phyloP scores from a whole-genome alignment of 2,797 vertebrate genomes.

The Eidolon dupreanum region DNA sequence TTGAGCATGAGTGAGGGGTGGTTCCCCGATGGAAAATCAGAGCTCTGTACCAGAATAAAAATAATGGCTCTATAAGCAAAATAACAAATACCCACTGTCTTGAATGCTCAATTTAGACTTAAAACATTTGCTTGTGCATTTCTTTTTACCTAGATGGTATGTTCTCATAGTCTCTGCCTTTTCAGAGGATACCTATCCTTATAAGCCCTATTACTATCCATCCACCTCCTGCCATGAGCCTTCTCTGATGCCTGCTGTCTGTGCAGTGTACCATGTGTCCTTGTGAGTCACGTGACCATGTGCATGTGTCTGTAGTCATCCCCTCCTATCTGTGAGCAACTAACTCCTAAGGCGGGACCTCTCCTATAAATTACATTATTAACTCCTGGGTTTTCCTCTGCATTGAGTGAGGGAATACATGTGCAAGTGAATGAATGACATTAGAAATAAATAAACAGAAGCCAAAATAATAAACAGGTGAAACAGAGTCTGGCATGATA shows the following conservation, averaged over 20 bases:
- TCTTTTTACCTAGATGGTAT: background rate
- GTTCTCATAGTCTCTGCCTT: background rate
- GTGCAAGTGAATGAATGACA: background rate
- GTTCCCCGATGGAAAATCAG: background rate
- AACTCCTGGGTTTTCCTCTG: background rate
- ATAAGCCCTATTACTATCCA: background rate
- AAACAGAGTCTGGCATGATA: too few relatives aligned
- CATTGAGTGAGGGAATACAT: background rate
- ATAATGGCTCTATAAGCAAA: background rate
- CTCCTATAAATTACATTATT: background rate
- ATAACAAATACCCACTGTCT: background rate
- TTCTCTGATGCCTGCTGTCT: background rate
- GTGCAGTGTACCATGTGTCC: background rate
- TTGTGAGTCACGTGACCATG: background rate
- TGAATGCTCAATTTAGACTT: background rate
- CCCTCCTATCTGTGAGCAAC: background rate
- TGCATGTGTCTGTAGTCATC: background rate
- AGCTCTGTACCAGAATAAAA: background rate
- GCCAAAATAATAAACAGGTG: background rate
- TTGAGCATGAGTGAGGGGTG: background rate
- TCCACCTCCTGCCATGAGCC: background rate
- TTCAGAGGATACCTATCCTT: background rate
- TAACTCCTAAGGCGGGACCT: too few relatives aligned
- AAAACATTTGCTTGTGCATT: background rate
- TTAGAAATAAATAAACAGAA: background rate